Conservation (phyloP, 1,140 invertebrate genomes). For the Caenorhabditis brenneri region DNA sequence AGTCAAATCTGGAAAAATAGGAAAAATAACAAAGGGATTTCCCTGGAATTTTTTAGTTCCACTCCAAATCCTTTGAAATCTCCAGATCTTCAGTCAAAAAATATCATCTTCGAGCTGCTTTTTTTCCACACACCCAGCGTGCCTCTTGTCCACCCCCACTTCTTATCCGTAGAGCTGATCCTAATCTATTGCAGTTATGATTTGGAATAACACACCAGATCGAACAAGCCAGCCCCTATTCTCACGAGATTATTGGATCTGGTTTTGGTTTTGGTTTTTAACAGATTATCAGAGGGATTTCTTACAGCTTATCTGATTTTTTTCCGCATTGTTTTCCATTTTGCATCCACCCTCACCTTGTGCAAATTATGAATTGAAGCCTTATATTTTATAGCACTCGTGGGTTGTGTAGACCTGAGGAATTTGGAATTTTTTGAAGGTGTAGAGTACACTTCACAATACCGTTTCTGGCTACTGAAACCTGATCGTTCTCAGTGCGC, state of each 20-base stretch:
- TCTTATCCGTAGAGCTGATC: background rate
- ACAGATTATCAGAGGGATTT: constrained; percentile 30
- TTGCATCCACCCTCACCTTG: constrained; percentile 11
- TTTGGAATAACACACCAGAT: background rate
- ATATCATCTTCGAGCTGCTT: background rate
- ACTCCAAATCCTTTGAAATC: background rate
- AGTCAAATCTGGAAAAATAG: background rate
- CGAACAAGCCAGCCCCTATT: background rate
- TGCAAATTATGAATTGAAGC: background rate
- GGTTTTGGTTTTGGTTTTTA: background rate
- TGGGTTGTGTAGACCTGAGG: too few species aligned
- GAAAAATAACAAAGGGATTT: background rate
- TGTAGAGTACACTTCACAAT: background rate
- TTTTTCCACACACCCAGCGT: background rate
- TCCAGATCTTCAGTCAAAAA: background rate
- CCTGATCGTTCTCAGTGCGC: constrained; percentile 19
- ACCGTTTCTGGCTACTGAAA: background rate
- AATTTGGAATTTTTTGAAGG: background rate
- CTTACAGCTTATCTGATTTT: background rate
- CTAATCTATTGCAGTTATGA: background rate
- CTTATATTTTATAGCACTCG: too few species aligned
- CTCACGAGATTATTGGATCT: background rate
- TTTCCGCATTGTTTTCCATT: background rate
- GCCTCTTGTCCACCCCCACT: background rate
- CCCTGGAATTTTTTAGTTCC: background rate